Base-by-base conservation (phyloP, 2,888 invertebrate species). In the Acrocera orbiculus region DNA sequence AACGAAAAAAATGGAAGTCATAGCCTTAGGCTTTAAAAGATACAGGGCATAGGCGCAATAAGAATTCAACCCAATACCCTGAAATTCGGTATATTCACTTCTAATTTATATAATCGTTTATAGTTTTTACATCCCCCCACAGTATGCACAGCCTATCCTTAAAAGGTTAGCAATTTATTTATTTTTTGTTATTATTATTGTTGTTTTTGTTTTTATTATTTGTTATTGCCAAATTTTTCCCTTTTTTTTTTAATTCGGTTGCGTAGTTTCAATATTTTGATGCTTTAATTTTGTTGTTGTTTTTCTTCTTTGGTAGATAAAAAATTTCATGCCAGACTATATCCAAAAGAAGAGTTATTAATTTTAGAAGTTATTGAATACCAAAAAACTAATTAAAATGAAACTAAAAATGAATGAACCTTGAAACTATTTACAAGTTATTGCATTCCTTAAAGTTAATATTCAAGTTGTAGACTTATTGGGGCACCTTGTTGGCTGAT, bases 351-450 rank as follows among this genome's bases (percentile, higher is more conserved):
- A 19, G 29, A 40, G 40, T 40, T 40, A 40, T 40, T 40, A 40
- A 40, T 40, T 40, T 40, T 37, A 36, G 29, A 24, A 30, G 32
- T 33, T 40, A 37, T 16, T 35, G 40, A 37, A 40, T 40, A 37
- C 40, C 40, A 35, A 40, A n/a, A 40, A 40, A 35, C 40, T 40
- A 40, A 40, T 40, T 40, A 40, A 40, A 40, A 40, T 33, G 37
- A 33, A 32, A 37, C 34, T 37, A 34, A 31, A 22, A 20, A 26
- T 17, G 27, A n/a, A n/a, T n/a, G n/a, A n/a, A n/a, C n/a, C n/a
- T n/a, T n/a, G n/a, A n/a, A 34, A 36, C 36, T 39, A 39, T 39
- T 39, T 39, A 25, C 25, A 29, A 32, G 34, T 36, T 34, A 39
- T 39, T 36, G 39, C 31, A 39, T 39, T 39, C 34, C 36, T 24